Conservation (phyloP, 2,113 vertebrate genomes). For the Caretta caretta region DNA sequence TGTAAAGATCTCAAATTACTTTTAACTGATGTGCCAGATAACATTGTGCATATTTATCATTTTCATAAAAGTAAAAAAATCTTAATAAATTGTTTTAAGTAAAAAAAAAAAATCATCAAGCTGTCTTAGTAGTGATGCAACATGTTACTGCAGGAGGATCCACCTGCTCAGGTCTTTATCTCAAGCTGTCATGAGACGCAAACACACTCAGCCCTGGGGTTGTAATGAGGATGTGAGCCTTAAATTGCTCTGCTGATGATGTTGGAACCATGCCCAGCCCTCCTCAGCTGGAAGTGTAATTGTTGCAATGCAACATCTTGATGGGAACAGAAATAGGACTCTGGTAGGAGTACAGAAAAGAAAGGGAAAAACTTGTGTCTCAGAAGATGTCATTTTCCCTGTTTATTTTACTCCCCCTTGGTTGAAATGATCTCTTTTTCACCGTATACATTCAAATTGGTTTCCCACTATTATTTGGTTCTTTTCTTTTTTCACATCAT, state of each 20-base stretch:
- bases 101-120: neutral
- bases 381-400: neutral
- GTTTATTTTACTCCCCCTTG: neutral
- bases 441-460: neutral
- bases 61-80: neutral
- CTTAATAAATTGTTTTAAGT: neutral
- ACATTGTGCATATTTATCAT: neutral
- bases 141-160: neutral
- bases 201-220: neutral
- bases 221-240: fast-evolving
- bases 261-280: neutral
- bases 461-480: neutral
- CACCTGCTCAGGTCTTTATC: neutral
- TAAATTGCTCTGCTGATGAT: neutral
- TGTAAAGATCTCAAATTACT: neutral
- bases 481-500: neutral
- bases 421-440: neutral
- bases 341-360: neutral
- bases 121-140: neutral
- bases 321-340: slow-evolving; percentile 9
- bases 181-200: neutral
- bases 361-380: neutral
- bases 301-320: neutral
- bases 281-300: slow-evolving; percentile 31
- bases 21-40: neutral